phyloP scores from a whole-genome alignment of 92 coral and sea anemone species.

The Scolanthus callimorphus region DNA sequence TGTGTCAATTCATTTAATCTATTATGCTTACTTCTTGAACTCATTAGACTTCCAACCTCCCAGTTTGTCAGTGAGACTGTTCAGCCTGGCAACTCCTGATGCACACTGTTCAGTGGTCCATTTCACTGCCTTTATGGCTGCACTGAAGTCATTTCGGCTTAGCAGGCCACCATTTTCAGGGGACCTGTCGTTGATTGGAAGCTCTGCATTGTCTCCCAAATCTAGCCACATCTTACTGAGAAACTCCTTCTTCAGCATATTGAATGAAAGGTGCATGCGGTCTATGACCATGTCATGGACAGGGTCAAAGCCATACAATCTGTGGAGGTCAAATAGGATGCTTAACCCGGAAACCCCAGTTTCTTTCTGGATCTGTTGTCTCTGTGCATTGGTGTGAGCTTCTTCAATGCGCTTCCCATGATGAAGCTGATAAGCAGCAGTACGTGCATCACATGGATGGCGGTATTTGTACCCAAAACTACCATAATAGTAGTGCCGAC shows the following conservation, averaged over 20 bases:
- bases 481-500: constrained; percentile 39
- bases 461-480: constrained; percentile 34
- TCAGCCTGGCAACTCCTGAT: constrained; percentile 53
- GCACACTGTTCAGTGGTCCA: constrained; percentile 60
- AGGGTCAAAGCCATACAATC: constrained; percentile 63
- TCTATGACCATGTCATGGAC: constrained; percentile 64
- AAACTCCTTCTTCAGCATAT: constrained; percentile 60
- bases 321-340: constrained; percentile 40
- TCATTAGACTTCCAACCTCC: constrained; percentile 77
- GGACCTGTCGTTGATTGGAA: constrained; percentile 39
- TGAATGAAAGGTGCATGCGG: constrained; percentile 68
- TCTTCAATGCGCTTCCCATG: constrained; percentile 36
- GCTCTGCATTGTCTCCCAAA: constrained; percentile 36
- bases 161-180: constrained; percentile 61
- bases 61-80: constrained; percentile 56
- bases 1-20: too few species aligned
- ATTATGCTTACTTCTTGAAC: constrained; percentile 47
- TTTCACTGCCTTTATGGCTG: constrained; percentile 35
- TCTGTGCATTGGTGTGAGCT: constrained; percentile 33
- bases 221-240: constrained; percentile 68
- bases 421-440: constrained; percentile 42
- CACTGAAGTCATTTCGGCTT: constrained; percentile 6
- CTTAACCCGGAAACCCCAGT: constrained; percentile 75
- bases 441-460: constrained; percentile 15
- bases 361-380: constrained; percentile 35